Evolutionary conservation across 35 echinoderm and acorn worm genomes (phyloP).

Genomic region (Ophioderma brevispina): DNA sequence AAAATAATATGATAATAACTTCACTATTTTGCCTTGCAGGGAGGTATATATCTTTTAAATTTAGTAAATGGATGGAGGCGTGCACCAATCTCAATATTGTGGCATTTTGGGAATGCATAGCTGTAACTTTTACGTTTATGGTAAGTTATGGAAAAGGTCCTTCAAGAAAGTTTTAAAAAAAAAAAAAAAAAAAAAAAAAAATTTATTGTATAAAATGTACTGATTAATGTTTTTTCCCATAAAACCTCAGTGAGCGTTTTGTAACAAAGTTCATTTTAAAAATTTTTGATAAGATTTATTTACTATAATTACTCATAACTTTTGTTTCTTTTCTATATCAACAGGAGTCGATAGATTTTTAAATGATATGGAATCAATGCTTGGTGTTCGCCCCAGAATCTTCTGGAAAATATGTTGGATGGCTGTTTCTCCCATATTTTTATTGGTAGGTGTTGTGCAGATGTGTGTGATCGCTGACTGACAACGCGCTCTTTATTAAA

Average conservation of each 20-base stretch:
- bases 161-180: no score
- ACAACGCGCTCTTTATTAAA: no score
- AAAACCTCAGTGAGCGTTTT: no score
- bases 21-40: neutral
- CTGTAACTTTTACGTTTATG: neutral
- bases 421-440: neutral
- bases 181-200: no score
- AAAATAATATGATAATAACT: no score
- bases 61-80: neutral
- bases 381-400: constrained; percentile 1
- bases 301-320: no score
- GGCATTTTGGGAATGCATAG: neutral
- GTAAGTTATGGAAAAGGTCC: neutral
- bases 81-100: neutral
- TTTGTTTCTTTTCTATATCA: no score
- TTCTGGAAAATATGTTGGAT: constrained; percentile 43
- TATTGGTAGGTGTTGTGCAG: constrained; percentile 32
- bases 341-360: constrained; percentile 22
- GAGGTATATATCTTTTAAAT: neutral
- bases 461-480: no score
- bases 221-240: no score
- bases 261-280: no score
- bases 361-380: constrained; percentile 1
- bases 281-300: no score
- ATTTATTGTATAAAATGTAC: no score